Conservation (phyloP, 1,140 invertebrate species). For the Pinna nobilis region DNA sequence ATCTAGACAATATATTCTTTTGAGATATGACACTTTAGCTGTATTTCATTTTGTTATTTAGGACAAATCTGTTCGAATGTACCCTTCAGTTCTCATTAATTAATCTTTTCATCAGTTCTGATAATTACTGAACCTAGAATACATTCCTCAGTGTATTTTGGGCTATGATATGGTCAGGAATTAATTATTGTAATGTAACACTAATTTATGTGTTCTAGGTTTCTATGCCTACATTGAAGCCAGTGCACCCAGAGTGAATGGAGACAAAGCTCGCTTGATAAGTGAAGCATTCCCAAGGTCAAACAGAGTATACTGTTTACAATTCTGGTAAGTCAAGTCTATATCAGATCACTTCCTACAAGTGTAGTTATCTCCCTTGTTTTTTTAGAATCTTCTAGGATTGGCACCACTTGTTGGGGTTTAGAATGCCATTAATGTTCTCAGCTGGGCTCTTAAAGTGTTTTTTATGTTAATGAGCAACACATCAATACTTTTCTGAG, state of each 20-base stretch:
- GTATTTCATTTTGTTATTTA: too few species aligned
- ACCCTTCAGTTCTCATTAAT: too few species aligned
- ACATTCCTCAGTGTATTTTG: neutral
- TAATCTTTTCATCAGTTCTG: too few species aligned
- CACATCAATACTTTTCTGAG: neutral
- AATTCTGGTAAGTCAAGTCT: conserved; percentile 56
- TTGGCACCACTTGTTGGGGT: neutral
- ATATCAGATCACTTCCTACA: too few species aligned
- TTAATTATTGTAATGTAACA: neutral
- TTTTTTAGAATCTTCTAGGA: too few species aligned
- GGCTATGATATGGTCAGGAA: neutral
- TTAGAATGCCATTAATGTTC: neutral
- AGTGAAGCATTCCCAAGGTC: conserved; percentile 50
- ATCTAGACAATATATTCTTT: too few species aligned
- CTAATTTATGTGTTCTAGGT: neutral
- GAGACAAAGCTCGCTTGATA: conserved; percentile 51
- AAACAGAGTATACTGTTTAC: conserved; percentile 54
- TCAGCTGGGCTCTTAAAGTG: neutral
- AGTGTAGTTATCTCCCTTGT: too few species aligned
- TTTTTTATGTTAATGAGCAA: neutral
- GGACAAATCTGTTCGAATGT: too few species aligned
- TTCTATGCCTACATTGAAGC: conserved; percentile 34
- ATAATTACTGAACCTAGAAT: too few species aligned
- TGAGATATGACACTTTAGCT: too few species aligned
- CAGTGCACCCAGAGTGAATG: conserved; percentile 44